phyloP scores from a whole-genome alignment of 2,113 vertebrate genomes.

The Crocuta crocuta region DNA sequence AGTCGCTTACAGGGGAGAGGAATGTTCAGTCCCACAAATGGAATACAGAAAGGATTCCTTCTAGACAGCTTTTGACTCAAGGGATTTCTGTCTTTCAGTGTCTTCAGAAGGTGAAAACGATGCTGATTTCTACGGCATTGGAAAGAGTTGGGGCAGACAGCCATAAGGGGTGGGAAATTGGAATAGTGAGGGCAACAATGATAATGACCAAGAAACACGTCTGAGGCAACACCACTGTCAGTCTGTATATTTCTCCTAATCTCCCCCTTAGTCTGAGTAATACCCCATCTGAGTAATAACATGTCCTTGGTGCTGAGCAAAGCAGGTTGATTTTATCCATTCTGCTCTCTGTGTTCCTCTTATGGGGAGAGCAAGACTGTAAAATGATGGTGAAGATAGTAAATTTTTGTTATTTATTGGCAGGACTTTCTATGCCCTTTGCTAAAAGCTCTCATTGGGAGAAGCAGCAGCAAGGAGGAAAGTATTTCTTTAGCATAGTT shows the following conservation, averaged over 20 bases:
- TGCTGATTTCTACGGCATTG: slow-evolving; percentile 32
- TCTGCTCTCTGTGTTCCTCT: slow-evolving; percentile 55
- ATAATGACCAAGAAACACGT: background rate
- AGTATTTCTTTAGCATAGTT: slow-evolving; percentile 80
- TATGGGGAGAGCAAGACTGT: slow-evolving; percentile 43
- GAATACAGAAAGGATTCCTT: slow-evolving; percentile 36
- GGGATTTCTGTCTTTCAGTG: slow-evolving; percentile 34
- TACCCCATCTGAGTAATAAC: slow-evolving; percentile 46
- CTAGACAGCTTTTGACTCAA: background rate
- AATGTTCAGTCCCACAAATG: slow-evolving; percentile 8
- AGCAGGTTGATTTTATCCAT: slow-evolving; percentile 74
- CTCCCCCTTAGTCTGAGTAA: slow-evolving; percentile 8
- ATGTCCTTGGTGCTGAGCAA: slow-evolving; percentile 71
- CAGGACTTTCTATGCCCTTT: slow-evolving; percentile 78
- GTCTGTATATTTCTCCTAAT: slow-evolving; percentile 17
- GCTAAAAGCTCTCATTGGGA: slow-evolving; percentile 80
- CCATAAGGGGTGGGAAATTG: slow-evolving; percentile 21
- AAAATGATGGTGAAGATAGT: slow-evolving; percentile 69
- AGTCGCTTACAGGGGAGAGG: background rate
- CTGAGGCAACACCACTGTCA: background rate
- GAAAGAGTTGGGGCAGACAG: background rate
- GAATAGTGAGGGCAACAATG: background rate
- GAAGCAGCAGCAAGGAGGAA: slow-evolving; percentile 65
- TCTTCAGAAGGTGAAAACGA: slow-evolving; percentile 43
- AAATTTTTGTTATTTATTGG: slow-evolving; percentile 82